Percentiles rank a stretch among this genome's conserved stretches.
These are phyloP conservation scores for Anoplophora glabripennis DNA, from an alignment of 1,140 invertebrate species.

Conservation along the genomic window DNA sequence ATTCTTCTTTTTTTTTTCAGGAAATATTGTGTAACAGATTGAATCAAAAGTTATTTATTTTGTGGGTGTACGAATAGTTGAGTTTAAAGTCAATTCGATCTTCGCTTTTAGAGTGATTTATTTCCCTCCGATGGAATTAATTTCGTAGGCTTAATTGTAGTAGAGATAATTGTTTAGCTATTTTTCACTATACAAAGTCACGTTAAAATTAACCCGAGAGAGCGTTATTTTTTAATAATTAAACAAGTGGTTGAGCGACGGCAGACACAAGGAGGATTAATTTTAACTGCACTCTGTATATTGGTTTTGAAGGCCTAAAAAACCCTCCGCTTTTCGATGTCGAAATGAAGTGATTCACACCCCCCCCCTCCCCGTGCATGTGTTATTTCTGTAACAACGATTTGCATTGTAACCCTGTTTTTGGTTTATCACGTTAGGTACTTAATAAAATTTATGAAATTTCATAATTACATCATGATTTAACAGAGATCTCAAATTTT, in stretches of 20 bases:
- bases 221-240: no score
- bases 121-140: no score
- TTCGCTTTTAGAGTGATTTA: no score
- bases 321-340: conserved; percentile 29
- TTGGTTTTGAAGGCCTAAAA: conserved; percentile 21
- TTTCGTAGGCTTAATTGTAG: conserved; percentile 21
- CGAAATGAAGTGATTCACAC: conserved; percentile 6
- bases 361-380: neutral
- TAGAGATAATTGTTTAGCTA: conserved; percentile 2
- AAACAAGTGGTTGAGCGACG: no score
- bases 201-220: no score
- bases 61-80: no score
- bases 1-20: no score
- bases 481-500: conserved; percentile 37
- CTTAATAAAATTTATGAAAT: conserved; percentile 29
- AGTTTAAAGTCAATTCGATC: no score
- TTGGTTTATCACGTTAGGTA: conserved; percentile 32
- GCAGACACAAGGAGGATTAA: no score
- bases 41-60: no score
- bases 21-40: no score
- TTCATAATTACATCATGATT: conserved; percentile 19
- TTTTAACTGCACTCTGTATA: neutral
- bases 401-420: neutral
- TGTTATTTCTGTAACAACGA: conserved; percentile 3
- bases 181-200: no score